Percentiles rank a stretch among this genome's conserved stretches.
Conservation (phyloP, 2,113 vertebrate species). For the Prinia subflava region DNA sequence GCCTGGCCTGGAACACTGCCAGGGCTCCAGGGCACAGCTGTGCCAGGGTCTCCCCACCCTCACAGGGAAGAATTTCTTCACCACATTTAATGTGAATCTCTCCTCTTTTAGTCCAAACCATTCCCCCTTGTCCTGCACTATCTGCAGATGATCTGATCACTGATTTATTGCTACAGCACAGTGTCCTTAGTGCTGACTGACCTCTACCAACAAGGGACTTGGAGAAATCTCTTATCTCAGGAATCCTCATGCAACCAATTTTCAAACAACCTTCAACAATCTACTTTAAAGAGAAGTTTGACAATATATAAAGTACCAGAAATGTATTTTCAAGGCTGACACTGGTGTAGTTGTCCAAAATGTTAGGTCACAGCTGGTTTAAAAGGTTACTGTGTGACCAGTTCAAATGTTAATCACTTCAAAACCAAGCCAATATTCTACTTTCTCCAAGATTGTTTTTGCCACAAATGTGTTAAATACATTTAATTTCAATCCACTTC, state of each 20-base stretch:
- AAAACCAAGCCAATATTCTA: background rate
- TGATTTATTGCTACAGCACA: background rate
- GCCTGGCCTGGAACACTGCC: accelerated
- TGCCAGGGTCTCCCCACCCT: background rate
- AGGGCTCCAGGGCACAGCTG: background rate
- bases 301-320: background rate
- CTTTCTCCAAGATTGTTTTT: background rate
- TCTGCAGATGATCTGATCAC: background rate
- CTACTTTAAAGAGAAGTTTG: background rate
- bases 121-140: background rate
- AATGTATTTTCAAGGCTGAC: background rate
- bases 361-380: background rate
- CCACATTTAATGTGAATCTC: background rate
- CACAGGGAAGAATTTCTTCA: background rate
- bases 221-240: background rate
- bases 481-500: background rate
- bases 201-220: background rate
- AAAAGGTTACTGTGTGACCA: background rate
- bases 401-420: background rate
- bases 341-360: background rate
- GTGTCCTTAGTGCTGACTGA: background rate
- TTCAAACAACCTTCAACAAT: background rate
- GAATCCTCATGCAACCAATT: background rate
- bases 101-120: background rate
- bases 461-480: background rate